phyloP scores from a whole-genome alignment of 2,888 invertebrate genomes.

The Sinopyrophorus schimmeli region DNA sequence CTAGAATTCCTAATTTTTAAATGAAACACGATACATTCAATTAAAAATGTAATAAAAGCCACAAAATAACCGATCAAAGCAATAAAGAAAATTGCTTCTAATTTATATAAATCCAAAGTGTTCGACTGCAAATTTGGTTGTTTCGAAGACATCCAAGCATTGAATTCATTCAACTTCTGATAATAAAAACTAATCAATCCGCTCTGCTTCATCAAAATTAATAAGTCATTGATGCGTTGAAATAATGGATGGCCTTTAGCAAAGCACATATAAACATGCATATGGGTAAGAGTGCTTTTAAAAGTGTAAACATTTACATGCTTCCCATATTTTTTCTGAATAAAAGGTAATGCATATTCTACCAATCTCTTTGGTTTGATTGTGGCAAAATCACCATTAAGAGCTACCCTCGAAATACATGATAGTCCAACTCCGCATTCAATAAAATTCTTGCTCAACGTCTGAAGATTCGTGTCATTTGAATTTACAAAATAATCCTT shows the following conservation, averaged over 20 bases:
- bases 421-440: background rate
- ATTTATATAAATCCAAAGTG: too few species aligned
- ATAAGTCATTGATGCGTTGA: background rate
- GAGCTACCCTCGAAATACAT: background rate
- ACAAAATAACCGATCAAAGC: too few species aligned
- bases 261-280: background rate
- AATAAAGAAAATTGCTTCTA: too few species aligned
- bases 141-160: too few species aligned
- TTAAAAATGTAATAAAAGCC: too few species aligned
- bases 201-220: background rate
- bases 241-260: slow-evolving; percentile 2
- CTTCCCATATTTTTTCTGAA: background rate
- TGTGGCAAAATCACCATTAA: background rate
- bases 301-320: background rate
- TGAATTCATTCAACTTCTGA: too few species aligned
- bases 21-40: too few species aligned
- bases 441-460: background rate
- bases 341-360: background rate
- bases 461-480: background rate
- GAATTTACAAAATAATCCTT: background rate
- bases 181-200: background rate
- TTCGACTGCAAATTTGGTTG: too few species aligned
- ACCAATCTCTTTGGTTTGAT: background rate
- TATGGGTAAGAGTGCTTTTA: background rate
- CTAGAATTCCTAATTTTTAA: too few species aligned